Conservation (phyloP, 2,797 vertebrate genomes). For the Rhinella marina region DNA sequence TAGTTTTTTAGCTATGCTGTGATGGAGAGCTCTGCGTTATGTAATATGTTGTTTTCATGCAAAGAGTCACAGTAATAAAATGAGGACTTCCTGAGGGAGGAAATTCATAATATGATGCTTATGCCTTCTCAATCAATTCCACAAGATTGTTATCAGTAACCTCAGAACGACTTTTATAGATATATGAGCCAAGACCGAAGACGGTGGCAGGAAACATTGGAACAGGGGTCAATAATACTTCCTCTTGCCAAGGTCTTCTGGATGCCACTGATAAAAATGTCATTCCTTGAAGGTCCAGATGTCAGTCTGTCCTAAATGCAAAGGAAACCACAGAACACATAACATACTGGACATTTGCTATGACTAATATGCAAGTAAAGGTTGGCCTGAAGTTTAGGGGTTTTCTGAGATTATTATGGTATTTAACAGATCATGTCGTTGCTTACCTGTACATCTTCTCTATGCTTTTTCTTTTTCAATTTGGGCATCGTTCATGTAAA, state of each 20-base stretch:
- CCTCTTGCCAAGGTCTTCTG: slow-evolving; percentile 17
- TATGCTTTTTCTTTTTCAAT: no score
- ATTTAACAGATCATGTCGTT: no score
- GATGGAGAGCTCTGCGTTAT: neutral
- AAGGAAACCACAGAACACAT: neutral
- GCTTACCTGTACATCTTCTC: no score
- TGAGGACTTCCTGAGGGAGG: neutral
- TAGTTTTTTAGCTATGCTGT: neutral
- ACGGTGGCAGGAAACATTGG: neutral
- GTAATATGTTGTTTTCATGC: slow-evolving; percentile 7
- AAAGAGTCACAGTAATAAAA: neutral
- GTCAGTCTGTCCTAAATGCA: neutral
- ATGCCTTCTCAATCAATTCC: neutral
- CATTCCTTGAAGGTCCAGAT: slow-evolving; percentile 6
- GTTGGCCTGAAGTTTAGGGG: neutral
- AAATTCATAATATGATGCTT: neutral
- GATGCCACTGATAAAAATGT: slow-evolving; percentile 10
- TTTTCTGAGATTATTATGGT: no score
- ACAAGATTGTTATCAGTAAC: neutral
- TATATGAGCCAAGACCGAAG: neutral
- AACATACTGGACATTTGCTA: neutral
- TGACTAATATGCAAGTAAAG: neutral
- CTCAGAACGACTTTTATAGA: slow-evolving; percentile 11
- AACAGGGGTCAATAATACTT: slow-evolving; percentile 21
- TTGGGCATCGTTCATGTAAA: no score